These are phyloP conservation scores for Mesitornis unicolor DNA, from an alignment of 2,113 vertebrate species.

Conservation along the genomic window DNA sequence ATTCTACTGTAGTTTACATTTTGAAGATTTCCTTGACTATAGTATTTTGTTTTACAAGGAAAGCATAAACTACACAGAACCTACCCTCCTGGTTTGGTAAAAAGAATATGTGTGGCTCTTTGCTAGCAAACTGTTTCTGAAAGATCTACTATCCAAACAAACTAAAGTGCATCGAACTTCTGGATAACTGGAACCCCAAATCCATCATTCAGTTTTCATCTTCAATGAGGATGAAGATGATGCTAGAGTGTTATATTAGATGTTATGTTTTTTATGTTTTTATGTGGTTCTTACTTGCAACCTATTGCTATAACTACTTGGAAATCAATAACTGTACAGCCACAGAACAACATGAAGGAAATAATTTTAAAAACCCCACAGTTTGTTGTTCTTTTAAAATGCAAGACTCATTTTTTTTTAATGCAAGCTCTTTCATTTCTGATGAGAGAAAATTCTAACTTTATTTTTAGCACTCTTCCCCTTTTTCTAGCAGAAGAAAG, in stretches of 20 bases:
- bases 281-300: neutral
- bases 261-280: neutral
- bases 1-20: neutral
- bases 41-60: neutral
- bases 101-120: neutral
- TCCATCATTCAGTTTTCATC: neutral
- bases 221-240: neutral
- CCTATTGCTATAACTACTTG: neutral
- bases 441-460: neutral
- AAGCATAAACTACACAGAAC: neutral
- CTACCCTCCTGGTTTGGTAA: neutral
- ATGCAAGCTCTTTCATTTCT: neutral
- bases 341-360: neutral
- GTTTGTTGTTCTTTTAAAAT: neutral
- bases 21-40: neutral
- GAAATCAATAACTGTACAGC: neutral
- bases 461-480: neutral
- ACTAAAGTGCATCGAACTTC: neutral
- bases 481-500: neutral
- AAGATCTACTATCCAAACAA: neutral
- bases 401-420: neutral
- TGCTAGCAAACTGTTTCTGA: neutral
- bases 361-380: accelerated
- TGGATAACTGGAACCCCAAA: neutral
- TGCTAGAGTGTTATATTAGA: neutral